Percentiles rank a stretch among this genome's conserved stretches.
Evolutionary conservation across 2,113 vertebrate genomes (phyloP).

Genomic region (Phalacrocorax aristotelis): DNA sequence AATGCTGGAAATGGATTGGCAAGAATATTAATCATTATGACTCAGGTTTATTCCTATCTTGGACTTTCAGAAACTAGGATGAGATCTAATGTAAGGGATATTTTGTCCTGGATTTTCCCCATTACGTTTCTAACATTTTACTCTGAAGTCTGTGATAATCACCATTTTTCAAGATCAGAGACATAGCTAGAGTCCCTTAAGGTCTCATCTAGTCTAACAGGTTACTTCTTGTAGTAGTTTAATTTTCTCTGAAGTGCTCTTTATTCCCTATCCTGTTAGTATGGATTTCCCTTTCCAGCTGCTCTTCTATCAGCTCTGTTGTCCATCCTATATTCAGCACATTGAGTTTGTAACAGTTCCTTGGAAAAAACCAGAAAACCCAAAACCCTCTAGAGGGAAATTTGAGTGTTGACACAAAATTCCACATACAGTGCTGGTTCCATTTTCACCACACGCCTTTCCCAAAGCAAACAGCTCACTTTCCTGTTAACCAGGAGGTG

Average conservation of each 20-base stretch:
- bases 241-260: not conserved
- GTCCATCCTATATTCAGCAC: not conserved
- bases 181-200: not conserved
- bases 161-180: not conserved
- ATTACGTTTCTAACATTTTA: not conserved
- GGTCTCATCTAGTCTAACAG: not conserved
- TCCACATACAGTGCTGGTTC: not conserved
- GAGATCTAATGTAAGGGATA: not conserved
- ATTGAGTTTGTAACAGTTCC: not conserved
- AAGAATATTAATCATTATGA: not conserved
- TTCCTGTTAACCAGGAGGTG: slow-evolving; percentile 62
- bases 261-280: not conserved
- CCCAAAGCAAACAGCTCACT: slow-evolving; percentile 77
- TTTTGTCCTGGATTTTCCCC: not conserved
- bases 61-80: not conserved
- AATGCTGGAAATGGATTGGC: not conserved
- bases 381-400: not conserved
- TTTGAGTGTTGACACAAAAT: not conserved
- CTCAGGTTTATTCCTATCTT: not conserved
- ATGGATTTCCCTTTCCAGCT: not conserved
- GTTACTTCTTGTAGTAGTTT: not conserved
- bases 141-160: not conserved
- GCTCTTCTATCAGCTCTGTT: not conserved
- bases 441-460: slow-evolving; percentile 44
- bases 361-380: not conserved